Base-by-base conservation (phyloP, 2,888 invertebrate genomes). In the Bibio marci region DNA sequence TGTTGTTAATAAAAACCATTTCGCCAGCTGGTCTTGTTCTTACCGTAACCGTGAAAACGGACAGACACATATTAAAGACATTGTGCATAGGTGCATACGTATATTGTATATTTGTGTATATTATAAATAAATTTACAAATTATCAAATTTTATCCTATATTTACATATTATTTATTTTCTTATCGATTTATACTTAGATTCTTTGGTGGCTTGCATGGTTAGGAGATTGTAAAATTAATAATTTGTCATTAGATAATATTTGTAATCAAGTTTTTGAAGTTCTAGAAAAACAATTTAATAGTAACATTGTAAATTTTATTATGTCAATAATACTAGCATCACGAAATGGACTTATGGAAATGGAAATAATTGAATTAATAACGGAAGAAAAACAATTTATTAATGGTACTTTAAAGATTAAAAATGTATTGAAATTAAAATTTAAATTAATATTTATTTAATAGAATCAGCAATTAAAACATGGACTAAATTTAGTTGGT, bases 261-360 rank as follows among this genome's bases (percentile, higher is more conserved):
- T 61, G 66, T 34, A 71, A 75, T 25, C 81, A 81, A 54, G 64
- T 80, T 44, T 66, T 67, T 45, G 58, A 66, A 40, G 73, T 81
- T 56, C 63, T 87, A 41, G 73, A 80, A 56, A 67, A 68, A 2
- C 74, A 78, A 37, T 64, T 82, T 35, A 78, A 78, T 1, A 64
- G 65, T 30, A 71, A 72, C 22, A 67, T 73, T 44, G 76, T 79
- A 13, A 70, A 71, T 52, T 65, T 69, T 37, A 73, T 82, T 38
- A 62, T 87, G 28, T 73, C 82, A 3, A 67, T 85, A 43, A 63
- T 87, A 41, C 73, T 80, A 1, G 76, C 80, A 3, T 72, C 85
- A 7, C 71, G 80, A 39, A 72, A 79, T 53, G 88, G 88, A 3
- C 65, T 88, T 34, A 76, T 79, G 15, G 82, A 83, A 52, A 78